Conservation (phyloP, 2,113 vertebrate species). For the Willisornis vidua region DNA sequence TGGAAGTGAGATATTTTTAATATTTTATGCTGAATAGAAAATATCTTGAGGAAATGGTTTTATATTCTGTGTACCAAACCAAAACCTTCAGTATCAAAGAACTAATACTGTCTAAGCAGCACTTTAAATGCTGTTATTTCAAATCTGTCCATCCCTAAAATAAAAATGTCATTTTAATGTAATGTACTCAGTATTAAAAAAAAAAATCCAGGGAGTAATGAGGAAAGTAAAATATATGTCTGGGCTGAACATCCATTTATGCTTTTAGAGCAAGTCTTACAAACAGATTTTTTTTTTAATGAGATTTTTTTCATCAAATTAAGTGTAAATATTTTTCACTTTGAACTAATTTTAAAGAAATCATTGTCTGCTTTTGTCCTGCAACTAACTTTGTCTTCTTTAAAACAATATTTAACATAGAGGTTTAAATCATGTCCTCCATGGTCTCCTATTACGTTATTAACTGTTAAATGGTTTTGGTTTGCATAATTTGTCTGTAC, state of each 20-base stretch:
- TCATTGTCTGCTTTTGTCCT: background rate
- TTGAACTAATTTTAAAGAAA: constrained; percentile 26
- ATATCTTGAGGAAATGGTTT: constrained; percentile 77
- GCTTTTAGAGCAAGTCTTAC: background rate
- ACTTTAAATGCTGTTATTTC: constrained; percentile 38
- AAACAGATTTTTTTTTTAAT: background rate
- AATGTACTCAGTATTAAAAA: background rate
- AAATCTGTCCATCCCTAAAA: constrained; percentile 6
- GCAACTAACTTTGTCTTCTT: background rate
- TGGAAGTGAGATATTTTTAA: constrained; percentile 79
- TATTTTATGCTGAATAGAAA: constrained; percentile 80
- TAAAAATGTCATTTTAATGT: constrained; percentile 13
- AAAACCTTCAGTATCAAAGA: constrained; percentile 64
- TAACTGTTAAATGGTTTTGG: background rate
- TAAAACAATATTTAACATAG: constrained; percentile 10
- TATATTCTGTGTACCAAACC: constrained; percentile 72
- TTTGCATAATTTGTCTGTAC: background rate
- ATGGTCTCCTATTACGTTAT: background rate
- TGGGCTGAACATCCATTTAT: background rate
- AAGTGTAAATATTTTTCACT: constrained; percentile 34
- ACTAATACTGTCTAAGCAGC: constrained; percentile 31
- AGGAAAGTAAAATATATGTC: background rate
- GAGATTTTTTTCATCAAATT: constrained; percentile 46
- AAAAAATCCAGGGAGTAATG: background rate
- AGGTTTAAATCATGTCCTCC: background rate